Conservation (phyloP, 2,797 vertebrate genomes). For the Anolis apletophallus region DNA sequence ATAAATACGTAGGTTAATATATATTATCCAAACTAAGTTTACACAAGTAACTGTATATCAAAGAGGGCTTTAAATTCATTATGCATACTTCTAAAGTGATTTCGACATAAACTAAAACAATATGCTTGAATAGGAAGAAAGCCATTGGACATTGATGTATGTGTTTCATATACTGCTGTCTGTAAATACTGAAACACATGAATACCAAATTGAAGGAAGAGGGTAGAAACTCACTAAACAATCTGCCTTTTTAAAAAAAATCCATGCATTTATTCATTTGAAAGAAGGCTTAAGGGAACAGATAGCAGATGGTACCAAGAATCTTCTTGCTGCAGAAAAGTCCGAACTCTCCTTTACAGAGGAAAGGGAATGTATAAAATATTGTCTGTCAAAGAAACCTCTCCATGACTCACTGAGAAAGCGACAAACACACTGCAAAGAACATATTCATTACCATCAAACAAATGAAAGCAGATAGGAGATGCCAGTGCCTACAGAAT, state of each 20-base stretch:
- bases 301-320: neutral
- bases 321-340: neutral
- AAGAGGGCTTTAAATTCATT: rapidly evolving
- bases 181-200: conserved; percentile 17
- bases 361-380: neutral
- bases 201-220: neutral
- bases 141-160: conserved; percentile 18
- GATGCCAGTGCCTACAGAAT: conserved; percentile 45
- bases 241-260: neutral
- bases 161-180: conserved; percentile 2
- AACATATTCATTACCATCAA: conserved; percentile 40
- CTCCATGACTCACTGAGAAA: conserved; percentile 31
- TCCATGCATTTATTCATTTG: neutral
- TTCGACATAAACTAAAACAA: neutral
- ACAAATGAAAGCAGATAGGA: conserved; percentile 39
- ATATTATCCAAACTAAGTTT: neutral
- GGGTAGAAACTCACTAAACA: conserved; percentile 2
- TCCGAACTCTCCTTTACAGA: neutral
- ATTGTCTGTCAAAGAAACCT: neutral
- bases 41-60: neutral
- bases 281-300: neutral
- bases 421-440: conserved; percentile 30
- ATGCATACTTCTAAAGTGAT: neutral
- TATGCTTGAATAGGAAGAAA: conserved; percentile 22
- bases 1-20: neutral